phyloP scores from a whole-genome alignment of 2,888 invertebrate genomes.

The Epistrophella euchroma region DNA sequence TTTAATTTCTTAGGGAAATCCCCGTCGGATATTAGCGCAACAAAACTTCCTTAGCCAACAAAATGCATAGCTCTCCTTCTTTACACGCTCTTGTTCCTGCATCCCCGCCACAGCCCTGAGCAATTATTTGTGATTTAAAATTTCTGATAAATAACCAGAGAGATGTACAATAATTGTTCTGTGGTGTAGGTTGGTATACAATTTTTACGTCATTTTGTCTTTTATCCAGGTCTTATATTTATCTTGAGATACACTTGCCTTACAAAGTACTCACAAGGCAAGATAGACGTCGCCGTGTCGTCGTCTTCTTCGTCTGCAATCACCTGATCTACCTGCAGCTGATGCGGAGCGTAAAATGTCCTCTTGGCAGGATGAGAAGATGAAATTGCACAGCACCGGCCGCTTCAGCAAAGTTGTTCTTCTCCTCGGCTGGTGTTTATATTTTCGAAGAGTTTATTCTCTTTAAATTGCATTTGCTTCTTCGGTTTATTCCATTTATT shows the following conservation, averaged over 20 bases:
- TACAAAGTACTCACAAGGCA: conserved; percentile 61
- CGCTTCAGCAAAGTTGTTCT: conserved; percentile 48
- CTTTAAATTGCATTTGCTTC: conserved; percentile 70
- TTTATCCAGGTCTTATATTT: conserved; percentile 65
- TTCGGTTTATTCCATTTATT: conserved; percentile 56
- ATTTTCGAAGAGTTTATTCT: conserved; percentile 62
- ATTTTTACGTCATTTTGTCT: conserved; percentile 77
- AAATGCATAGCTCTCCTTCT: neutral
- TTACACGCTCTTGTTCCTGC: neutral
- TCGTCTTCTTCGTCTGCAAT: conserved; percentile 56
- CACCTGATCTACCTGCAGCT: conserved; percentile 70
- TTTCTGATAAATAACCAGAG: conserved; percentile 71
- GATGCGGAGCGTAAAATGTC: conserved; percentile 51
- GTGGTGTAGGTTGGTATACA: conserved; percentile 39
- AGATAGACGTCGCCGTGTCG: conserved; percentile 31
- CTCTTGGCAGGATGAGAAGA: conserved; percentile 72
- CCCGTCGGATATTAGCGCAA: conserved; percentile 67
- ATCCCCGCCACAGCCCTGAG: conserved; percentile 25
- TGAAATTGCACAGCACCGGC: conserved; percentile 47
- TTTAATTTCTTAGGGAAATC: conserved; percentile 75
- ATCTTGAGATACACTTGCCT: conserved; percentile 58
- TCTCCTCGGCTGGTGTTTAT: conserved; percentile 45
- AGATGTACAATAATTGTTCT: conserved; percentile 44
- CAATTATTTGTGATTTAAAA: conserved; percentile 70
- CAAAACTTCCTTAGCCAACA: conserved; percentile 54